These are phyloP conservation scores for Silvanus unidentatus DNA, from an alignment of 2,888 invertebrate genomes.

Conservation along the genomic window DNA sequence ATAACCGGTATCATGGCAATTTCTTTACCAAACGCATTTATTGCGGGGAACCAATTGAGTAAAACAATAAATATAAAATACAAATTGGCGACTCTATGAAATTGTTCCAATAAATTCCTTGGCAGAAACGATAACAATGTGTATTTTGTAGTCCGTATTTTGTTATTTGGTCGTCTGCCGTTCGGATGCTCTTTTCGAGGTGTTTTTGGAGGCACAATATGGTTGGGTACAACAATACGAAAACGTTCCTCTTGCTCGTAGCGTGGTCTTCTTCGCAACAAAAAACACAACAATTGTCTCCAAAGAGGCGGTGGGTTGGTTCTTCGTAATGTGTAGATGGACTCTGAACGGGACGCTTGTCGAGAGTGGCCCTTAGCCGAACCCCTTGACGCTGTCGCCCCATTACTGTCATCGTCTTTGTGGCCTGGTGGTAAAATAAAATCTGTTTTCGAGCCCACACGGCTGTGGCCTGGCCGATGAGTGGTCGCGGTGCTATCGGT, in stretches of 20 bases:
- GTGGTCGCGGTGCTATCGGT: constrained; percentile 47
- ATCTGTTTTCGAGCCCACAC: constrained; percentile 81
- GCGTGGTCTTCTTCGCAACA: constrained; percentile 57
- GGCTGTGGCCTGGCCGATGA: constrained; percentile 63
- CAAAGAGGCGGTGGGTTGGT: constrained; percentile 66
- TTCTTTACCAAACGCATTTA: constrained; percentile 93
- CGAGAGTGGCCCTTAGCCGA: constrained; percentile 50
- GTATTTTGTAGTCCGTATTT: constrained; percentile 92
- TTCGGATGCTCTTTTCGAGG: constrained; percentile 78
- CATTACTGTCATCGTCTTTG: constrained; percentile 53
- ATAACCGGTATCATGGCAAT: constrained; percentile 91
- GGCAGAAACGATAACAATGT: constrained; percentile 90
- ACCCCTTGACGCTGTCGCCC: constrained; percentile 38
- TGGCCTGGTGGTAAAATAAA: constrained; percentile 85
- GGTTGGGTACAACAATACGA: constrained; percentile 76
- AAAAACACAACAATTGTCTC: constrained; percentile 59
- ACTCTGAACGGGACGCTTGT: constrained; percentile 85
- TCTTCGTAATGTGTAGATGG: constrained; percentile 80
- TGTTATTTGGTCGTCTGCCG: constrained; percentile 73
- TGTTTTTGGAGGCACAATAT: constrained; percentile 74
- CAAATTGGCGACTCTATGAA: constrained; percentile 94
- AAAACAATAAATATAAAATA: constrained; percentile 96
- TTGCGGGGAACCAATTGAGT: constrained; percentile 91
- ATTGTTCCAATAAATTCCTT: constrained; percentile 94
- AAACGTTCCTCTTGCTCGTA: constrained; percentile 47